Conservation (phyloP, 2,888 invertebrate genomes). For the Corbicula japonica region DNA sequence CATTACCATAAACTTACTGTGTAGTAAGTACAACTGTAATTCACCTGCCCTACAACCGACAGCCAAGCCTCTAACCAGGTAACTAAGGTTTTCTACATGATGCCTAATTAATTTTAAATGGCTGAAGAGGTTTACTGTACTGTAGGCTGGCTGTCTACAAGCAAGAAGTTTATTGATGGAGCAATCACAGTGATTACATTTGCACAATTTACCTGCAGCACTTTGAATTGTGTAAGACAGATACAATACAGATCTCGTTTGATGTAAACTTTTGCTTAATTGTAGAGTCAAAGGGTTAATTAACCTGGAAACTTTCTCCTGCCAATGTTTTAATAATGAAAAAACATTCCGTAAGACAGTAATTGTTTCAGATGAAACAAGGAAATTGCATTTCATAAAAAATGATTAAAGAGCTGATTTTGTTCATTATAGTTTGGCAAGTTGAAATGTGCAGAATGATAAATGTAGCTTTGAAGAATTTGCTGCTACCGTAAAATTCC, state of each 20-base stretch:
- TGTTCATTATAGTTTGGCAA: constrained; percentile 17
- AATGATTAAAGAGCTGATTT: constrained; percentile 10
- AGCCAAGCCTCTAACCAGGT: too few relatives aligned
- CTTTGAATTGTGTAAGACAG: too few relatives aligned
- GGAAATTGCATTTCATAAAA: constrained; percentile 19
- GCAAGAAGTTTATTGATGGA: too few relatives aligned
- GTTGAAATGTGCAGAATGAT: neutral
- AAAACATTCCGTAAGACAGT: neutral
- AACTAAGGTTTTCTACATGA: too few relatives aligned
- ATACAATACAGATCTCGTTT: constrained; percentile 1
- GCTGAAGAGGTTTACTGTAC: neutral
- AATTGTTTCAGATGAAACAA: constrained; percentile 12
- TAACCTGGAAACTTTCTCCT: constrained; percentile 1
- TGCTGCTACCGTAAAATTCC: too few relatives aligned
- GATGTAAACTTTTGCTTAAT: constrained; percentile 6
- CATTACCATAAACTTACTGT: too few relatives aligned
- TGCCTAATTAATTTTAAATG: constrained; percentile 6
- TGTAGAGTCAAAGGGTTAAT: constrained; percentile 20
- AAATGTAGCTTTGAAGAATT: too few relatives aligned
- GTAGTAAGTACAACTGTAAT: too few relatives aligned
- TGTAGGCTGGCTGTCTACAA: neutral
- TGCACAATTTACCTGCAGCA: too few relatives aligned
- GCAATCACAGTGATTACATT: too few relatives aligned
- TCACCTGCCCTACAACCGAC: too few relatives aligned
- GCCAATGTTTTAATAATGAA: constrained; percentile 1